A percentile compares a stretch with the other conserved stretches of the same genome.
Conservation (phyloP, 2,888 invertebrate genomes). For the Cistogaster globosa region DNA sequence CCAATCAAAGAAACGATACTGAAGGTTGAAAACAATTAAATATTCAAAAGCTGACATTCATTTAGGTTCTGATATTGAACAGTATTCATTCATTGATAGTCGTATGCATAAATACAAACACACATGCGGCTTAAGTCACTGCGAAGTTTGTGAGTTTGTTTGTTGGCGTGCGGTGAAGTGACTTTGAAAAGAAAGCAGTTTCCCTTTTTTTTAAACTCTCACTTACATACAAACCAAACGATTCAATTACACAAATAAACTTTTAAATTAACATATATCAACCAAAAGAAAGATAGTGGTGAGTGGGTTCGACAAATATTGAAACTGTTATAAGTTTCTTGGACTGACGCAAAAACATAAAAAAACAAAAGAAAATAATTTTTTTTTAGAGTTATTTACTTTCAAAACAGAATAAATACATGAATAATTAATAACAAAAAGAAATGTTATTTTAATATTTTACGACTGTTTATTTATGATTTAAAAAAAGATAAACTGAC, state of each 20-base stretch:
- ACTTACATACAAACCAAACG: not conserved
- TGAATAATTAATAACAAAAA: constrained; percentile 50
- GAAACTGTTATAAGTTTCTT: constrained; percentile 6
- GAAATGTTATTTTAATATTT: constrained; percentile 50
- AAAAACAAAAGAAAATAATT: constrained; percentile 28
- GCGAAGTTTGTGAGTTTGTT: constrained; percentile 15
- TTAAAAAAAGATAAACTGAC: constrained; percentile 1
- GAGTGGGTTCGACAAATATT: constrained; percentile 5
- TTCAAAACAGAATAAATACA: constrained; percentile 23
- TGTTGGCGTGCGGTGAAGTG: constrained; percentile 9
- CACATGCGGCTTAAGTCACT: not conserved
- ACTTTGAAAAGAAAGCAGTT: constrained; percentile 59
- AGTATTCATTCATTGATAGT: not conserved
- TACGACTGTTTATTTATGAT: not conserved
- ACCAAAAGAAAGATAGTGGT: constrained; percentile 13
- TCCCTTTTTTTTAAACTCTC: constrained; percentile 55
- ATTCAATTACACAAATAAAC: constrained; percentile 25
- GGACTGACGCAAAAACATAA: not conserved
- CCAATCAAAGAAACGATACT: constrained; percentile 23
- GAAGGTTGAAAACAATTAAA: constrained; percentile 61
- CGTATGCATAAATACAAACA: not conserved
- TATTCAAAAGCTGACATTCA: constrained; percentile 67
- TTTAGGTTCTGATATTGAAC: constrained; percentile 65
- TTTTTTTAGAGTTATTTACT: not conserved
- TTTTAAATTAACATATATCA: constrained; percentile 48